Evolutionary conservation across 53 echinoderm and acorn worm species (phyloP).

Genomic region (Zoroaster sp.): DNA sequence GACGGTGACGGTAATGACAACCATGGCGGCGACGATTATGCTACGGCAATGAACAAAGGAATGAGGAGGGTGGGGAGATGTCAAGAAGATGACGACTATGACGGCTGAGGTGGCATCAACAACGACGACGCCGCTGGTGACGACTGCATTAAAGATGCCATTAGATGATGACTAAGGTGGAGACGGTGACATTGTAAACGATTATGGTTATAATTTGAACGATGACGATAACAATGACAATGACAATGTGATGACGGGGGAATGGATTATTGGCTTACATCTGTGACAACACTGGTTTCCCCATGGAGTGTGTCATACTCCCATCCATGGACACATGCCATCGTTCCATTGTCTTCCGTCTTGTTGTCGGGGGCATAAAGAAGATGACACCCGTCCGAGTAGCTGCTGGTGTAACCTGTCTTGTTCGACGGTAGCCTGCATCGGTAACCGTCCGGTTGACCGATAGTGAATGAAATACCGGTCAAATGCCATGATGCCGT

Average conservation of each 20-base stretch:
- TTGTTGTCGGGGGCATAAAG: background rate
- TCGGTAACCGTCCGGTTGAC: slow-evolving; percentile 12
- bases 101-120: too few species aligned
- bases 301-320: slow-evolving; percentile 25
- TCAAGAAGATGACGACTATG: too few species aligned
- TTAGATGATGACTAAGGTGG: background rate
- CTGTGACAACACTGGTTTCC: slow-evolving; percentile 26
- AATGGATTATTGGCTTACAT: slow-evolving; percentile 25
- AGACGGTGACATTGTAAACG: too few species aligned
- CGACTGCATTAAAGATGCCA: too few species aligned
- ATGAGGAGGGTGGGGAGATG: too few species aligned
- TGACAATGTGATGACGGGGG: background rate
- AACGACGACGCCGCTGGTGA: too few species aligned
- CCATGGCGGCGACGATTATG: too few species aligned
- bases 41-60: too few species aligned
- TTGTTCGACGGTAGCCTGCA: slow-evolving; percentile 21
- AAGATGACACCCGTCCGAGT: background rate
- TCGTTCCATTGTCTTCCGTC: background rate
- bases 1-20: background rate
- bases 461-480: slow-evolving; percentile 36
- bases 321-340: slow-evolving; percentile 37
- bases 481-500: background rate
- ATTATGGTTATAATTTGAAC: too few species aligned
- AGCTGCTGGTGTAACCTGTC: background rate
- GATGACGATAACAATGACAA: background rate